Percentiles rank a stretch among this genome's conserved stretches.
Evolutionary conservation across 1,140 invertebrate species (phyloP).

Genomic region (Drusus annulatus): DNA sequence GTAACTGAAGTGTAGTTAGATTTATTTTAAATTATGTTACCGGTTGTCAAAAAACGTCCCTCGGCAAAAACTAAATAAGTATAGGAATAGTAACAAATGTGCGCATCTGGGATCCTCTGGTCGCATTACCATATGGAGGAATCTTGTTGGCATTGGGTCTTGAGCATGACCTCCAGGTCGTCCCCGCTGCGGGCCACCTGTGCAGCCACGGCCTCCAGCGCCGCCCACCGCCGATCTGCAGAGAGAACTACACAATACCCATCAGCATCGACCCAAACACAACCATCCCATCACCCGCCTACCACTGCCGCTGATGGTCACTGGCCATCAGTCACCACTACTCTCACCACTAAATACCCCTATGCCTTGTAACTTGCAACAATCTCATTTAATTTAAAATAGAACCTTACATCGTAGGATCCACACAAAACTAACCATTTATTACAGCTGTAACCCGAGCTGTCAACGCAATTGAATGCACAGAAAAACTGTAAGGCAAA

Average conservation of each 20-base stretch:
- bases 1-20: too few species aligned
- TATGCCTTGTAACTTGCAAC: too few species aligned
- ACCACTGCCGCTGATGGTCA: too few species aligned
- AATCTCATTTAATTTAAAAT: too few species aligned
- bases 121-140: constrained; percentile 55
- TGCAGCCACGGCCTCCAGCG: constrained; percentile 55
- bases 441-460: too few species aligned
- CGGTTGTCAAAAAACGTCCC: constrained; percentile 19
- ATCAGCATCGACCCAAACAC: constrained; percentile 65
- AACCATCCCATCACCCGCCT: neutral
- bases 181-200: constrained; percentile 65
- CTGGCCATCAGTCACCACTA: neutral
- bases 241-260: constrained; percentile 72
- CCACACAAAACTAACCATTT: too few species aligned
- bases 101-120: neutral
- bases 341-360: neutral
- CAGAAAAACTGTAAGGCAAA: too few species aligned
- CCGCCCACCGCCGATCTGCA: constrained; percentile 66
- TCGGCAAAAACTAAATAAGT: constrained; percentile 4
- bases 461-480: too few species aligned
- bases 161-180: constrained; percentile 59
- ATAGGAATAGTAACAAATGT: constrained; percentile 35
- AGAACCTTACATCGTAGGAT: too few species aligned
- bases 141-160: constrained; percentile 46
- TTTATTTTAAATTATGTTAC: too few species aligned